phyloP scores from a whole-genome alignment of 1,140 invertebrate genomes.

The Drosophila dunni region DNA sequence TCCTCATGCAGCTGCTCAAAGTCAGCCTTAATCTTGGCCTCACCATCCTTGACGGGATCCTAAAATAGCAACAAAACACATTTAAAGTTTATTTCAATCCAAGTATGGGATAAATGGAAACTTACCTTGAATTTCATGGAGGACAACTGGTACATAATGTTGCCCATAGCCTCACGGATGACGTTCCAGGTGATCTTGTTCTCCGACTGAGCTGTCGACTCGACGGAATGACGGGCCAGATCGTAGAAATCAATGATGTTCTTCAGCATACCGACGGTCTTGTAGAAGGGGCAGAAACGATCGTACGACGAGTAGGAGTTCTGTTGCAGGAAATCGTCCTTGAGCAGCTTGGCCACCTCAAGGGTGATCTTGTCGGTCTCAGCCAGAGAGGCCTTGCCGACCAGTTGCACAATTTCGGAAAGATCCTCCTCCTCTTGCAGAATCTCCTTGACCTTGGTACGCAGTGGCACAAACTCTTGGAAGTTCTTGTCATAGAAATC shows the following conservation, averaged over 20 bases:
- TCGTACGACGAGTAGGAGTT: slow-evolving; percentile 98
- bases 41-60: slow-evolving; percentile 99
- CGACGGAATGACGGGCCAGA: slow-evolving; percentile 98
- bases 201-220: slow-evolving; percentile 98
- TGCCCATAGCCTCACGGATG: slow-evolving; percentile 98
- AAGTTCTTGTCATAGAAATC: slow-evolving; percentile 99
- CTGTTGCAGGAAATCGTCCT: slow-evolving; percentile 99
- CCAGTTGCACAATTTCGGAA: slow-evolving; percentile 99
- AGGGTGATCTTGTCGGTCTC: slow-evolving; percentile 99
- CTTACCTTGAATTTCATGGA: slow-evolving; percentile 99
- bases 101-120: background rate
- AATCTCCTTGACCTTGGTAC: slow-evolving; percentile 98
- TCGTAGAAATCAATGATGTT: slow-evolving; percentile 99
- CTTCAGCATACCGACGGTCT: slow-evolving; percentile 98
- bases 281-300: slow-evolving; percentile 99
- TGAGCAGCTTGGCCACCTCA: slow-evolving; percentile 98
- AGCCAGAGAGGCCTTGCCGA: slow-evolving; percentile 99
- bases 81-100: no score
- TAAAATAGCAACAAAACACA: slow-evolving; percentile 82
- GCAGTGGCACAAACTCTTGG: slow-evolving; percentile 98
- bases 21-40: slow-evolving; percentile 98
- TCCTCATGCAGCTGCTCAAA: slow-evolving; percentile 98
- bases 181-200: slow-evolving; percentile 99
- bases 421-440: slow-evolving; percentile 99
- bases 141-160: slow-evolving; percentile 98